Evolutionary conservation across 1,140 invertebrate species (phyloP).

Genomic region (Plodia interpunctella): DNA sequence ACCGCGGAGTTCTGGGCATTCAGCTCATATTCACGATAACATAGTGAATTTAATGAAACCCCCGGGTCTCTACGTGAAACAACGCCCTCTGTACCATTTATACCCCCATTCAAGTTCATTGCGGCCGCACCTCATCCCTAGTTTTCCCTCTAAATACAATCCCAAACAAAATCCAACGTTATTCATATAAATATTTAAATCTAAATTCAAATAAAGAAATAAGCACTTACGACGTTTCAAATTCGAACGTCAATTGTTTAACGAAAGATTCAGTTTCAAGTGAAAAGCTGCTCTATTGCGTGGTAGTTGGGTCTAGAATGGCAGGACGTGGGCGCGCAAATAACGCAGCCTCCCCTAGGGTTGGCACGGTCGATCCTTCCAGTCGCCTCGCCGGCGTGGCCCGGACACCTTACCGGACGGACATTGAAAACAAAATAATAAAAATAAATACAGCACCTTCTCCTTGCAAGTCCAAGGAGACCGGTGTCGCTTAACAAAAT

Average conservation of each 20-base stretch:
- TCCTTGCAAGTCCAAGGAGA: constrained; percentile 60
- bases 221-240: constrained; percentile 22
- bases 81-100: constrained; percentile 53
- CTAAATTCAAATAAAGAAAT: constrained; percentile 20
- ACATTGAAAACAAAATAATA: constrained; percentile 26
- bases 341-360: constrained; percentile 70
- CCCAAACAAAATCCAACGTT: constrained; percentile 27
- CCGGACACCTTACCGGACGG: constrained; percentile 51
- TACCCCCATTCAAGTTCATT: constrained; percentile 41
- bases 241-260: constrained; percentile 34
- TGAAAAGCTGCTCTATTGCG: constrained; percentile 36
- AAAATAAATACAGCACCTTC: constrained; percentile 45
- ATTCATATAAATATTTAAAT: constrained; percentile 18
- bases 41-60: constrained; percentile 50
- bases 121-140: constrained; percentile 58
- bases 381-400: constrained; percentile 68
- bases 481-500: constrained; percentile 40
- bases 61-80: constrained; percentile 42
- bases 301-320: constrained; percentile 26
- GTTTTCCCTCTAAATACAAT: constrained; percentile 23
- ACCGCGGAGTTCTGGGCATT: constrained; percentile 16
- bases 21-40: constrained; percentile 27
- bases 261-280: constrained; percentile 19
- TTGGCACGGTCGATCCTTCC: constrained; percentile 67
- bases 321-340: constrained; percentile 31